These are phyloP conservation scores for Holothuria glaberrima DNA, from an alignment of 35 echinoderm and acorn worm species.

Conservation along the genomic window DNA sequence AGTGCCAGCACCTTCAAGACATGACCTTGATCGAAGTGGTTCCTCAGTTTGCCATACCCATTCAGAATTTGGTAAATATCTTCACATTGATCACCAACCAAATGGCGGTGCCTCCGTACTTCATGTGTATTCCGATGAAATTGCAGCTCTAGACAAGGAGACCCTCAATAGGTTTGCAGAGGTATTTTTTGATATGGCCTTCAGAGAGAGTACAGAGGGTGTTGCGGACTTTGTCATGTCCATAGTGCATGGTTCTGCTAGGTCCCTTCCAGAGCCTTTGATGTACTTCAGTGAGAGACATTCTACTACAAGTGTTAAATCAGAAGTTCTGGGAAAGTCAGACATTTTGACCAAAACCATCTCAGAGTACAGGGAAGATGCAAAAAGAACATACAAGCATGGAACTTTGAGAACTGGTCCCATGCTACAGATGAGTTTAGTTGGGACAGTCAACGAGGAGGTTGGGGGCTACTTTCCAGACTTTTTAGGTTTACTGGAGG, in stretches of 20 bases:
- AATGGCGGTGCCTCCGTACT: constrained; percentile 95
- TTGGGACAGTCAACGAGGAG: constrained; percentile 98
- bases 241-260: constrained; percentile 84
- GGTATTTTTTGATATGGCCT: constrained; percentile 78
- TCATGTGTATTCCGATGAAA: constrained; percentile 92
- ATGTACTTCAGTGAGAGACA: constrained; percentile 78
- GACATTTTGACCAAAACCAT: constrained; percentile 95
- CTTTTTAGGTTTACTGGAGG: constrained; percentile 80
- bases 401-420: constrained; percentile 89
- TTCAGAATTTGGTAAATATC: constrained; percentile 78
- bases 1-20: neutral
- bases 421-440: constrained; percentile 91
- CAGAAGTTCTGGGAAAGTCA: constrained; percentile 88
- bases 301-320: constrained; percentile 83
- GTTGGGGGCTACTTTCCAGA: constrained; percentile 96
- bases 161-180: constrained; percentile 80
- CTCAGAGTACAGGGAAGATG: constrained; percentile 79
- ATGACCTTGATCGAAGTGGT: neutral
- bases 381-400: constrained; percentile 75
- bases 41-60: constrained; percentile 19
- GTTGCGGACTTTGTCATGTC: constrained; percentile 90
- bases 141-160: constrained; percentile 74
- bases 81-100: constrained; percentile 86
- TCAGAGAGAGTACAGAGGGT: constrained; percentile 73
- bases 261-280: constrained; percentile 76